phyloP scores from a whole-genome alignment of 2,113 vertebrate species.

The Mugil cephalus region DNA sequence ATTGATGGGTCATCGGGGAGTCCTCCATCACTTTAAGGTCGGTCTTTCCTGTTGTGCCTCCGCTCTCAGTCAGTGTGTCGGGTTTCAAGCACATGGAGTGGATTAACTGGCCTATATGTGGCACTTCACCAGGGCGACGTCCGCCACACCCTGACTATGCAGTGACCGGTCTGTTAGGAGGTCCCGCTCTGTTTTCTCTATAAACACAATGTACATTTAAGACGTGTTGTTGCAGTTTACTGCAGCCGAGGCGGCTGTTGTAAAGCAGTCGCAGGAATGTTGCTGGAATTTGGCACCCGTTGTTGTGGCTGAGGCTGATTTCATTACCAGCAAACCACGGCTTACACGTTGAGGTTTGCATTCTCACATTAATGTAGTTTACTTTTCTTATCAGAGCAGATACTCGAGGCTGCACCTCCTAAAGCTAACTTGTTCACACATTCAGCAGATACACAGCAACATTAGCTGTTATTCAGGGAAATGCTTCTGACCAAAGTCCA shows the following conservation, averaged over 20 bases:
- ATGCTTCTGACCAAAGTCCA: slow-evolving; percentile 8
- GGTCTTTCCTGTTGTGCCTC: slow-evolving; percentile 53
- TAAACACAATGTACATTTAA: slow-evolving; percentile 76
- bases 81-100: slow-evolving; percentile 80
- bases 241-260: slow-evolving; percentile 43
- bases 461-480: background rate
- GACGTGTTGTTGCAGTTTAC: slow-evolving; percentile 72
- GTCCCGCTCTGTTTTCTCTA: slow-evolving; percentile 79
- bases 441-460: background rate
- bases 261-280: slow-evolving; percentile 75
- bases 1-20: slow-evolving; percentile 69
- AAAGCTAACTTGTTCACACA: background rate
- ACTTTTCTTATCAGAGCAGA: background rate
- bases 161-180: slow-evolving; percentile 41
- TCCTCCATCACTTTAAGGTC: slow-evolving; percentile 68
- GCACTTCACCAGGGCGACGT: slow-evolving; percentile 40
- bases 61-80: slow-evolving; percentile 50
- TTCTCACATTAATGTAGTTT: background rate
- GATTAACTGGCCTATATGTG: slow-evolving; percentile 71
- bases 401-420: background rate
- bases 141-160: slow-evolving; percentile 56
- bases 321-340: background rate
- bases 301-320: slow-evolving; percentile 15
- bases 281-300: slow-evolving; percentile 55
- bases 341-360: background rate